Conservation (phyloP, 1,140 invertebrate species). For the Ceratoteleas bidentatus region DNA sequence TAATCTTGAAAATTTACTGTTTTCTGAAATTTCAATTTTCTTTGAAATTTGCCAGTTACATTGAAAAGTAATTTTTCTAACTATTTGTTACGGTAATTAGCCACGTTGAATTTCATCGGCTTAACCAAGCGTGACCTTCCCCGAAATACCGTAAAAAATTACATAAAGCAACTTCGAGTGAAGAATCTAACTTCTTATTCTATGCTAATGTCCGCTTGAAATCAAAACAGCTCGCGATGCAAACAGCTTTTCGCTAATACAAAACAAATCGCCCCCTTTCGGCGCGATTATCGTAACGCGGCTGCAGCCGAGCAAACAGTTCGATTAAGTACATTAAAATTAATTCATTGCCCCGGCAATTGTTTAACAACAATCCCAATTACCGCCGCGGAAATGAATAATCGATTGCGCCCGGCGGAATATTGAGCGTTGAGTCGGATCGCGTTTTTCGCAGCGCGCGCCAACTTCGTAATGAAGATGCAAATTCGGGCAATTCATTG, state of each 20-base stretch:
- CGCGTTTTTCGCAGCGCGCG: not conserved
- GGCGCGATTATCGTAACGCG: not conserved
- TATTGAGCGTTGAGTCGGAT: not conserved
- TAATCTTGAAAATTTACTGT: too few species aligned
- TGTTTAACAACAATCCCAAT: too few species aligned
- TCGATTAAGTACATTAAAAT: not conserved
- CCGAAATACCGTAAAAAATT: slow-evolving; percentile 3
- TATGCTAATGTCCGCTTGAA: slow-evolving; percentile 37
- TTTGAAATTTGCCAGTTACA: too few species aligned
- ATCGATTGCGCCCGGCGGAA: not conserved
- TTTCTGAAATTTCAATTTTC: too few species aligned
- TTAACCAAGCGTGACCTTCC: not conserved
- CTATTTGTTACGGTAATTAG: not conserved
- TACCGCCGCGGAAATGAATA: not conserved
- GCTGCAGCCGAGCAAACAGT: not conserved
- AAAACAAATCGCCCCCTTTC: slow-evolving; percentile 22
- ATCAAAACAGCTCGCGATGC: slow-evolving; percentile 35
- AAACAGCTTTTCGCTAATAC: slow-evolving; percentile 7
- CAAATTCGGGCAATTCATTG: slow-evolving; percentile 1
- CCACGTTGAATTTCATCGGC: slow-evolving; percentile 5
- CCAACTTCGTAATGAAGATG: not conserved
- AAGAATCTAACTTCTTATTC: slow-evolving; percentile 14
- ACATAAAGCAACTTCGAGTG: slow-evolving; percentile 9
- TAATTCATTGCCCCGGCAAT: not conserved
- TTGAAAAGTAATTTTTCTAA: too few species aligned